phyloP scores from a whole-genome alignment of 2,888 invertebrate genomes.

The Eueremaeus valkanovi region DNA sequence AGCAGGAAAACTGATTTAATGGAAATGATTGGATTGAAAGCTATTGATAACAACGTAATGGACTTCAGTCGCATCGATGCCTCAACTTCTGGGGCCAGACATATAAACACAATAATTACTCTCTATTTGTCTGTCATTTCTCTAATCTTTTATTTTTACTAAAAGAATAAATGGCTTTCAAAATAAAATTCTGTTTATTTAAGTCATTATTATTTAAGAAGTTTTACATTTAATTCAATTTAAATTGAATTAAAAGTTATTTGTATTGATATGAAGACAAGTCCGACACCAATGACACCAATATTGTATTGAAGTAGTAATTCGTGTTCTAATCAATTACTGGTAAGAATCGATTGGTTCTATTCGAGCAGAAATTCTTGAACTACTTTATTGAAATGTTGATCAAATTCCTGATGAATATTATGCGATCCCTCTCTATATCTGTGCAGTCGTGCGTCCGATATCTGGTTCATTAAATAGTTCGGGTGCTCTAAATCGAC shows the following conservation, averaged over 20 bases:
- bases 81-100: neutral
- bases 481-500: conserved; percentile 64
- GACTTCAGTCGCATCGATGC: neutral
- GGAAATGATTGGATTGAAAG: neutral
- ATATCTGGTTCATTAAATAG: conserved; percentile 63
- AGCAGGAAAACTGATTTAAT: neutral
- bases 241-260: no score
- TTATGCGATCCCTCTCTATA: conserved; percentile 80
- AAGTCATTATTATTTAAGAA: no score
- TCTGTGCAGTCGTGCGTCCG: conserved; percentile 61
- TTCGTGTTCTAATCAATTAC: neutral
- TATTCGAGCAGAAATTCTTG: conserved; percentile 59
- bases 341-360: neutral
- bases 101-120: neutral
- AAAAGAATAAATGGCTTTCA: neutral
- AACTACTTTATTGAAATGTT: conserved; percentile 72
- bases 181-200: neutral
- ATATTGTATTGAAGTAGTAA: neutral
- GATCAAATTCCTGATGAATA: conserved; percentile 70
- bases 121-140: neutral
- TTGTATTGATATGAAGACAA: no score
- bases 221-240: no score
- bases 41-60: neutral
- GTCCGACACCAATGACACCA: no score
- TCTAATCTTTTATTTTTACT: neutral